These are phyloP conservation scores for Melipona beecheii DNA, from an alignment of 2,888 invertebrate species.

Conservation along the genomic window DNA sequence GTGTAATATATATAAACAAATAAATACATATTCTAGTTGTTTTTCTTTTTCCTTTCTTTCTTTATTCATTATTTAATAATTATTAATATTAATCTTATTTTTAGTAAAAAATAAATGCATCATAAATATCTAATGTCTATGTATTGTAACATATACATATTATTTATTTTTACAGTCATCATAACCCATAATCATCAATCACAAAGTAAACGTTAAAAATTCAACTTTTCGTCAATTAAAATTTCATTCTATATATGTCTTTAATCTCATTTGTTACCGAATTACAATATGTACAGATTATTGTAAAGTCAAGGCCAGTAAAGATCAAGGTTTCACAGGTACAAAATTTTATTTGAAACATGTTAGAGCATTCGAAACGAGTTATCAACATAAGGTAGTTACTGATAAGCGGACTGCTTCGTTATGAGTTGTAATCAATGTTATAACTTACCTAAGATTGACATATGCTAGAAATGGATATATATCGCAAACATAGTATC, in stretches of 20 bases:
- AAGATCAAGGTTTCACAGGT: conserved; percentile 33
- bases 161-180: not conserved
- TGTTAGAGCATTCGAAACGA: not conserved
- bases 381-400: not conserved
- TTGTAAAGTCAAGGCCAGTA: conserved; percentile 1
- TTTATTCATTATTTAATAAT: not conserved
- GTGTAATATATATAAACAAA: not conserved
- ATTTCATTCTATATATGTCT: not conserved
- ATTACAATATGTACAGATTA: not conserved
- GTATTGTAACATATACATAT: not conserved
- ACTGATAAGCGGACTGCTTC: conserved; percentile 3
- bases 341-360: conserved; percentile 8
- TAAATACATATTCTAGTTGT: not conserved
- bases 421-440: conserved; percentile 2
- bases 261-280: not conserved
- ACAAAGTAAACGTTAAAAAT: not conserved
- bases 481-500: conserved; percentile 72
- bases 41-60: not conserved
- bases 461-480: conserved; percentile 60
- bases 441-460: not conserved
- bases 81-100: not conserved
- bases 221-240: not conserved
- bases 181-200: not conserved
- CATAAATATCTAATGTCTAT: not conserved
- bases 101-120: too few relatives aligned